Evolutionary conservation across 2,888 invertebrate genomes (phyloP).

Genomic region (Perithous albicinctus): DNA sequence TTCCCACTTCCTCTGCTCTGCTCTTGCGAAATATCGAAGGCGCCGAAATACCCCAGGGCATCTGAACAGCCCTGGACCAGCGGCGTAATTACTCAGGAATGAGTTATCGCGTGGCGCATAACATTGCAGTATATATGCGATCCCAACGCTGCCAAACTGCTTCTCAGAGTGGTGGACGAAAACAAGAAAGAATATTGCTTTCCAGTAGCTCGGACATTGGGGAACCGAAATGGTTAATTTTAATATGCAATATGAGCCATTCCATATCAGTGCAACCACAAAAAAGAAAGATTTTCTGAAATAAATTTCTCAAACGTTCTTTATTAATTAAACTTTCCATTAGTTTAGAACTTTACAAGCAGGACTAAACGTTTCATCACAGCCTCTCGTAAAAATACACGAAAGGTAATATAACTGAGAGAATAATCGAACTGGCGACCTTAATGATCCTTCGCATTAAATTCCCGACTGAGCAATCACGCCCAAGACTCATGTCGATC

Average conservation of each 20-base stretch:
- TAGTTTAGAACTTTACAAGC: background rate
- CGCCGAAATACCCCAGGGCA: constrained; percentile 47
- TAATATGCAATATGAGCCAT: too few species aligned
- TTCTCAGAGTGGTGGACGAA: constrained; percentile 14
- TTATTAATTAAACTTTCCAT: background rate
- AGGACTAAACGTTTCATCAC: constrained; percentile 14
- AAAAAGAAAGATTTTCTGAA: background rate
- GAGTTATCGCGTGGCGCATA: constrained; percentile 74
- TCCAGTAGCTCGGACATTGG: background rate
- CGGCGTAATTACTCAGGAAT: constrained; percentile 79
- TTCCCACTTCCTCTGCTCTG: constrained; percentile 23
- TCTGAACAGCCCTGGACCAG: constrained; percentile 61
- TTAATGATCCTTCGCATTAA: constrained; percentile 77
- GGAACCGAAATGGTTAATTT: background rate
- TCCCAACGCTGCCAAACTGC: constrained; percentile 5
- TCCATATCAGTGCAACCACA: too few species aligned
- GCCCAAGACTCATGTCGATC: constrained; percentile 65
- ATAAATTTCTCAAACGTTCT: background rate
- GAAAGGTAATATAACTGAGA: constrained; percentile 41
- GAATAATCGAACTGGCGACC: constrained; percentile 69
- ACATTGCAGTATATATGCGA: constrained; percentile 60
- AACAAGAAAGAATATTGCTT: constrained; percentile 33
- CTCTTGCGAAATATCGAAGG: constrained; percentile 53
- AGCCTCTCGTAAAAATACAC: constrained; percentile 22
- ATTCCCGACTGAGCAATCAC: constrained; percentile 71